These are phyloP conservation scores for Conchocele bisecta DNA, from an alignment of 2,888 invertebrate genomes.

Conservation along the genomic window DNA sequence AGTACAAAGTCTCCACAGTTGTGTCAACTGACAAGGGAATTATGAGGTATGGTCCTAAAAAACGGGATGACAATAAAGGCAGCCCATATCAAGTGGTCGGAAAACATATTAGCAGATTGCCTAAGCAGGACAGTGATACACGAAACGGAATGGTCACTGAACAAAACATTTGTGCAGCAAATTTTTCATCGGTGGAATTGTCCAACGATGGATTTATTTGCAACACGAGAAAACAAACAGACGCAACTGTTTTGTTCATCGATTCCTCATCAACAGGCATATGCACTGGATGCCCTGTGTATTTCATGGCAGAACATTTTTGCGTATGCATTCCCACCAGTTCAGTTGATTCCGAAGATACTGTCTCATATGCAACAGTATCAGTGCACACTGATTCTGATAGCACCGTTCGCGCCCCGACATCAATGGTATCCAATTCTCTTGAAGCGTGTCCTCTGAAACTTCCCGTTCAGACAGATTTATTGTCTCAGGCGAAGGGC, in stretches of 20 bases:
- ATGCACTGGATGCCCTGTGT: constrained; percentile 29
- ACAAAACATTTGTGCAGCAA: constrained; percentile 10
- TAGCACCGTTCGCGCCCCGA: constrained; percentile 24
- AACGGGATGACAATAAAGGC: no score
- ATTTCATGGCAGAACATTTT: constrained; percentile 32
- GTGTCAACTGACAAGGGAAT: no score
- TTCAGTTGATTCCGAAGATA: constrained; percentile 14
- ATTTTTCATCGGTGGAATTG: constrained; percentile 19
- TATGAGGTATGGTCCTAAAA: no score
- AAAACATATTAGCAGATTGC: no score
- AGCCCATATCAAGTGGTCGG: no score
- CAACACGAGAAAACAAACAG: constrained; percentile 20
- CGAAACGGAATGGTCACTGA: no score
- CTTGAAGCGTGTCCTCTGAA: constrained; percentile 8
- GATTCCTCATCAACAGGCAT: no score
- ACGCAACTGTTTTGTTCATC: constrained; percentile 23
- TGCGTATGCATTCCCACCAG: constrained; percentile 29
- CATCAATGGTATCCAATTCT: constrained; percentile 27
- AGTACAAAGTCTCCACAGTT: neutral
- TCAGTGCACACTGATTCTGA: no score
- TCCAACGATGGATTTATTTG: constrained; percentile 21
- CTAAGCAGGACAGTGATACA: no score
- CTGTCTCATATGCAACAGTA: constrained; percentile 14
- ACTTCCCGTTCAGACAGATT: no score
- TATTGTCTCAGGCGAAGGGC: no score